Evolutionary conservation across 2,888 invertebrate species (phyloP), one percentile per base, ranked within the genome.

Genomic region (Nematopogon swammerdamellus): DNA sequence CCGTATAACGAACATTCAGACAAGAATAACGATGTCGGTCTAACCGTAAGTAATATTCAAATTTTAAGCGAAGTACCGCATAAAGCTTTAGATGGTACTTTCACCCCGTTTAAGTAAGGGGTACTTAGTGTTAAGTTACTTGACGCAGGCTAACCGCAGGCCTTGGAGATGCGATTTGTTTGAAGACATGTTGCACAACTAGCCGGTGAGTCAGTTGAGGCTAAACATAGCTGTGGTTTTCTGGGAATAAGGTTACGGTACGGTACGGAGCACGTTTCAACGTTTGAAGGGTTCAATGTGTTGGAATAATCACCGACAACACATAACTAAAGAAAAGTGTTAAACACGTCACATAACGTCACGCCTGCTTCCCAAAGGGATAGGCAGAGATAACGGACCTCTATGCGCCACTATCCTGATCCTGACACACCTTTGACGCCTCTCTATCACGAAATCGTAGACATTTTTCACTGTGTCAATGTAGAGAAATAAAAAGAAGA

Each of bases 61-160:
- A 36, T 36, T 36, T 36, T 36, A 36, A 36, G 3, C 36, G 14
- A 36, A 36, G 36, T 14, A 14, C 36, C 36, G n/a, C 36, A 36
- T 36, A 36, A 36, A 36, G 36, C 36, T 36, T n/a, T 6, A 14
- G 36, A 36, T 36, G 36, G 36, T 36, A 36, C 36, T 36, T 71
- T 75, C 74, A 76, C 74, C 75, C 74, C 75, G 74, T 75, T 76
- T 75, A 76, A 74, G 74, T 66, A 67, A 58, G 65, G 72, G 69
- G 63, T 65, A 64, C 66, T 65, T 62, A 64, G 64, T 68, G 69
- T 72, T 72, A 72, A 72, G 69, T 69, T 66, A 64, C 62, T 44
- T 29, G 51, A 45, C 52, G 50, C 47, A 18, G 54, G 55, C 56
- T 14, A 36, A 36, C 36, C 36, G 36, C 36, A 36, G 36, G 36